Percentiles rank a stretch among this genome's conserved stretches.
phyloP scores from a whole-genome alignment of 1,140 invertebrate species.

The Euwallacea fornicatus region DNA sequence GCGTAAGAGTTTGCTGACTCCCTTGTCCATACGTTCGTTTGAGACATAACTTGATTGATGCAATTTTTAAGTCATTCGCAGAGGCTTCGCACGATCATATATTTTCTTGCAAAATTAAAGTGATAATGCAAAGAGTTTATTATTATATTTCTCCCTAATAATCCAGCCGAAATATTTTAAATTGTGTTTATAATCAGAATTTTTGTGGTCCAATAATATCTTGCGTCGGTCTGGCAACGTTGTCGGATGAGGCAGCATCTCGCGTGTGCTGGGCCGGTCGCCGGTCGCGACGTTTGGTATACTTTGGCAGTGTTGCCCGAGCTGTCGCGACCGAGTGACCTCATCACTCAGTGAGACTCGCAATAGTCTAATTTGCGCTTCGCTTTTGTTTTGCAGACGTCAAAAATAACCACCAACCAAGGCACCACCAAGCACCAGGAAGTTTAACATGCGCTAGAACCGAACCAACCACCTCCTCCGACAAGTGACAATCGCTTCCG shows the following conservation, averaged over 20 bases:
- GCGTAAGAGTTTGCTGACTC: no score
- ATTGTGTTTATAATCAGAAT: no score
- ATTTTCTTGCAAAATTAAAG: no score
- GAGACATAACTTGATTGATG: no score
- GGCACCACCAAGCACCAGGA: conserved; percentile 41
- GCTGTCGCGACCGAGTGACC: conserved; percentile 2
- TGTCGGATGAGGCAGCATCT: conserved; percentile 17
- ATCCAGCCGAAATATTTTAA: no score
- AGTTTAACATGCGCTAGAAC: conserved; percentile 52
- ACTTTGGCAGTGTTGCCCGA: conserved; percentile 7
- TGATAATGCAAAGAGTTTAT: no score
- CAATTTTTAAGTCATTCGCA: no score
- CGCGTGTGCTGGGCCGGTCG: conserved; percentile 1
- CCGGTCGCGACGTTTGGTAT: not conserved
- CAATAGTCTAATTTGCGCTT: conserved; percentile 4
- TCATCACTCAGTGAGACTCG: no score
- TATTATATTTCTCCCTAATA: no score
- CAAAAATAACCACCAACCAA: conserved; percentile 38
- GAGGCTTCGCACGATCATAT: no score
- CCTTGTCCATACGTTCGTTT: no score
- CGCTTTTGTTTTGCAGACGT: conserved; percentile 39
- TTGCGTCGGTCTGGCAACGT: conserved; percentile 16
- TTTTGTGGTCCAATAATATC: no score
- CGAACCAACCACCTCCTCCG: conserved; percentile 1
- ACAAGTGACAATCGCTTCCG: conserved; percentile 48